Conservation (phyloP, 1,140 invertebrate genomes). For the Drosophila seguyi region DNA sequence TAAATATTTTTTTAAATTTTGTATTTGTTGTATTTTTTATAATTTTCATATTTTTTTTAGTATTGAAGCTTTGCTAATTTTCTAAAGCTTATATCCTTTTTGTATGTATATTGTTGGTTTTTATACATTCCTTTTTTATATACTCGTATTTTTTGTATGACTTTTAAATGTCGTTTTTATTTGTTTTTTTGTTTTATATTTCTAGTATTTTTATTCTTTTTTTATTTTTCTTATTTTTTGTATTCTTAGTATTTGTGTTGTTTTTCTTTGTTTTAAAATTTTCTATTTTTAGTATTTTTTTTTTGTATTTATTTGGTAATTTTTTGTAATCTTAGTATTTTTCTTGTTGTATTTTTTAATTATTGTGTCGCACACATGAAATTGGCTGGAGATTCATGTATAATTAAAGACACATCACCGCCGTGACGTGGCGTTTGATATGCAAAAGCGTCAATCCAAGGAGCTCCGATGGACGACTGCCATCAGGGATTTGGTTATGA, state of each 20-base stretch:
- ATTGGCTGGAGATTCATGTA: constrained; percentile 56
- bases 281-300: not conserved
- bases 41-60: too few species aligned
- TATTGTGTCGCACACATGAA: not conserved
- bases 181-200: too few species aligned
- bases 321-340: not conserved
- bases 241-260: not conserved
- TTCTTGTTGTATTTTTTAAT: not conserved
- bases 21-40: too few species aligned
- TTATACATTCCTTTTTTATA: too few species aligned
- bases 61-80: too few species aligned
- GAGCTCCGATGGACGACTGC: constrained; percentile 21
- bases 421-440: constrained; percentile 54
- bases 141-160: too few species aligned
- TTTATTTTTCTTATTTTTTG: not conserved
- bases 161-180: too few species aligned
- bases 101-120: too few species aligned
- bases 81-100: too few species aligned
- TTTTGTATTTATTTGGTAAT: not conserved
- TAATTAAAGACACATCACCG: constrained; percentile 57
- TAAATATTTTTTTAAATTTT: too few species aligned
- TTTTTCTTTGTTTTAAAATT: not conserved
- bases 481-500: constrained; percentile 32
- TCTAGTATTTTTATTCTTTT: too few species aligned
- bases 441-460: constrained; percentile 65